Evolutionary conservation across 2,113 vertebrate species (phyloP), one percentile per base, ranked within the genome.

Genomic region (Opisthocomus hoazin): DNA sequence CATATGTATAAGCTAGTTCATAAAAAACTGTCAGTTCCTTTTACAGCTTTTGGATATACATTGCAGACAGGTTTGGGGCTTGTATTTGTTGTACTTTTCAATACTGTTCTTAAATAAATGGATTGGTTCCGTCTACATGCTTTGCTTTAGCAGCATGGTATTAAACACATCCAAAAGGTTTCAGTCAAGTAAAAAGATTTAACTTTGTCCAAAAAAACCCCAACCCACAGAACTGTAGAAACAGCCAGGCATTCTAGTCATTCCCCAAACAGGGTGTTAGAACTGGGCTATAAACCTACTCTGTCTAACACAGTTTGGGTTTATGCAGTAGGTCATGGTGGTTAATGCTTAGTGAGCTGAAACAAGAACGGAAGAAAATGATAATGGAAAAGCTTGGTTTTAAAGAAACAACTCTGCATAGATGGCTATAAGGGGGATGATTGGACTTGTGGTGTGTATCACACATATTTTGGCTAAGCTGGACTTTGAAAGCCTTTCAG

Each of bases 341-440:
- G 85, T 78, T 95, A 90, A 75, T 68, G 46, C 58, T 90, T 68
- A 92, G 68, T 64, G 68, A 95, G 71, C 79, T 94, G 90, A 96
- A 95, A 95, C 63, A 95, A 81, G 79, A 86, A 88, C 68, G 68
- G 76, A 93, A 71, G 85, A 93, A 95, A 94, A 92, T 56, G 2
- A 88, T 45, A 93, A 84, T 53, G 83, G 85, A 88, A 90, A 96
- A 90, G 46, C 56, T 74, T 78, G 15, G 34, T 75, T 94, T 69
- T 39, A 78, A 46, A 90, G 65, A 87, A 83, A 39, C 12, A 91
- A 2, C 43, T 69, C 54, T 87, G 78, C 30, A 3, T 68, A 64
- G 56, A 78, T 32, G 60, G 32, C 21, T 90, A 0, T 66, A 51
- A 81, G 27, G 30, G n/a, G 34, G 17, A 46, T 79, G 45, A 79